Evolutionary conservation across 2,797 vertebrate species (phyloP).

Genomic region (Thamnophis elegans): DNA sequence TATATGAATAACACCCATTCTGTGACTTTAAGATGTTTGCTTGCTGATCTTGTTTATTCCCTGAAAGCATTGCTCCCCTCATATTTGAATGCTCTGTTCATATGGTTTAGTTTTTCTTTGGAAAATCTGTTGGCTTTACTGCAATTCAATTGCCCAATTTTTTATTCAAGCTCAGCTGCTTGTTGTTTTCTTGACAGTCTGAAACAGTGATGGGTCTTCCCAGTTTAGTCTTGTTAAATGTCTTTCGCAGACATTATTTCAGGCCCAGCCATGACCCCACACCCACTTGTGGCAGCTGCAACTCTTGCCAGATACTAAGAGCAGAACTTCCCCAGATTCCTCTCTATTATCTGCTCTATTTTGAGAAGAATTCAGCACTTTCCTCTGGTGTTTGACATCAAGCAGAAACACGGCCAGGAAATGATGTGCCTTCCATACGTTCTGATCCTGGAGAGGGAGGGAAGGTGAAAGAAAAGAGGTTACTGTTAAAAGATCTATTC

Average conservation of each 20-base stretch:
- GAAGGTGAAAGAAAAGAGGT: not conserved
- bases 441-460: not conserved
- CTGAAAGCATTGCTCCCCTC: conserved; percentile 31
- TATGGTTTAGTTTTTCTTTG: conserved; percentile 37
- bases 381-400: not conserved
- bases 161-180: conserved; percentile 12
- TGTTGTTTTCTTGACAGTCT: conserved; percentile 24
- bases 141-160: conserved; percentile 15
- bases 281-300: conserved; percentile 20
- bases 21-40: not conserved
- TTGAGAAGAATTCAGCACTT: not conserved
- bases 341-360: not conserved
- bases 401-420: not conserved
- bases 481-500: not conserved
- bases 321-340: not conserved
- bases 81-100: conserved; percentile 32
- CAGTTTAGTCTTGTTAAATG: conserved; percentile 41
- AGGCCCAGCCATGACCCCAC: conserved; percentile 22
- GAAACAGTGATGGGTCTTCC: conserved; percentile 20
- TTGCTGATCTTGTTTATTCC: conserved; percentile 40
- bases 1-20: not conserved
- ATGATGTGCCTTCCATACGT: not conserved
- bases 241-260: conserved; percentile 33
- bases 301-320: conserved; percentile 7
- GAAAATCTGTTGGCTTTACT: conserved; percentile 16